Percentiles rank a stretch among this genome's conserved stretches.
Conservation (phyloP, 1,140 invertebrate species). For the Drosophila sturtevanti region DNA sequence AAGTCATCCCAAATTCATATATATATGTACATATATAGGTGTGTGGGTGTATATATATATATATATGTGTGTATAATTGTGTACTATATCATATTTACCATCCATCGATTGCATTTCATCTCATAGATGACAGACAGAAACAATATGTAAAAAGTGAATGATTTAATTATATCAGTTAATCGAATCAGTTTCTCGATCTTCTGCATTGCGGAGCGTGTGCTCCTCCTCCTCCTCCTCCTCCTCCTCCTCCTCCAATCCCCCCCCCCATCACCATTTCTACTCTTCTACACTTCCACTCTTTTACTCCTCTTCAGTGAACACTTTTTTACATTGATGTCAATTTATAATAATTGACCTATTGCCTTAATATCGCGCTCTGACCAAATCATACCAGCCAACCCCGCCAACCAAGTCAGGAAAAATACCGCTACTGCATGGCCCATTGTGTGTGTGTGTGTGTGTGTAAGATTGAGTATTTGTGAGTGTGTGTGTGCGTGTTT, state of each 20-base stretch:
- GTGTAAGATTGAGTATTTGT: not conserved
- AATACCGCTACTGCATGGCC: constrained; percentile 40
- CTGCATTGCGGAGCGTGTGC: constrained; percentile 1
- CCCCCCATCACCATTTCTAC: constrained; percentile 11
- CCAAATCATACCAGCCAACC: constrained; percentile 62
- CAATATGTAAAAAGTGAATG: constrained; percentile 50
- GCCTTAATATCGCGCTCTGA: constrained; percentile 80
- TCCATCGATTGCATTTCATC: constrained; percentile 8
- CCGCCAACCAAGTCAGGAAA: constrained; percentile 56
- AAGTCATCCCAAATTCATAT: not conserved
- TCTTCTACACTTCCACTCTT: constrained; percentile 3
- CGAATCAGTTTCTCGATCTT: constrained; percentile 58
- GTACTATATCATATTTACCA: constrained; percentile 5
- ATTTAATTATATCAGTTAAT: constrained; percentile 73
- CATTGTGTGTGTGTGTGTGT: constrained; percentile 17
- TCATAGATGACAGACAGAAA: not conserved
- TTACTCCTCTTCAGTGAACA: constrained; percentile 42
- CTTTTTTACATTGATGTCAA: constrained; percentile 81
- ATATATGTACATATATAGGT: not conserved
- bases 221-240: not conserved
- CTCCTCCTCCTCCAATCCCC: not conserved
- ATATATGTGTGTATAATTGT: not conserved
- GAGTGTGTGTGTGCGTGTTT: not conserved
- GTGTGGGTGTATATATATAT: not conserved
- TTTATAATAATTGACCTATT: constrained; percentile 82